Conservation (phyloP, 2,888 invertebrate genomes). For the Lithodes maja region DNA sequence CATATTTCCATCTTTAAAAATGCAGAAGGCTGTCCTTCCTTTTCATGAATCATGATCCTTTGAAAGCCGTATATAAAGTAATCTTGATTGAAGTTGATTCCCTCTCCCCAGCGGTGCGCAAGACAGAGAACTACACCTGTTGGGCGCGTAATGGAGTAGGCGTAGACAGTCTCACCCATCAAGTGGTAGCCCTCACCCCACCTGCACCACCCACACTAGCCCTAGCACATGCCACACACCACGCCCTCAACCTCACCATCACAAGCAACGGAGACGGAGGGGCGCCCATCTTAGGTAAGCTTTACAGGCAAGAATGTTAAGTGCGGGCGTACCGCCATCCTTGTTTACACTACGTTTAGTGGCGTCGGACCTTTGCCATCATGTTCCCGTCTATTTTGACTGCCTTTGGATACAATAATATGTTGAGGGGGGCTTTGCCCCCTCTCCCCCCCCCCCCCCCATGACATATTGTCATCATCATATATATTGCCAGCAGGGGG, state of each 20-base stretch:
- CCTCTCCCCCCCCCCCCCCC: no score
- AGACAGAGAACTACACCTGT: conserved; percentile 63
- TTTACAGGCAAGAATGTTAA: no score
- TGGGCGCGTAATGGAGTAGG: conserved; percentile 48
- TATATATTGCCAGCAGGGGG: no score
- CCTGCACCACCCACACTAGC: conserved; percentile 60
- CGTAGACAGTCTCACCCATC: conserved; percentile 52
- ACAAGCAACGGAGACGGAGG: conserved; percentile 50
- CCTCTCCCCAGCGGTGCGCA: conserved; percentile 35
- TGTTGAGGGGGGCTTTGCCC: no score
- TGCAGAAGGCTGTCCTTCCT: no score
- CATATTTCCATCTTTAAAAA: no score
- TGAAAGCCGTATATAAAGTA: not conserved
- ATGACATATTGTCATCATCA: no score
- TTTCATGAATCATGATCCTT: not conserved
- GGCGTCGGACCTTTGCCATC: no score
- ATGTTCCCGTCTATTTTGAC: no score
- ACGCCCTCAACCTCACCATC: conserved; percentile 61
- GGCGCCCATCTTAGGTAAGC: conserved; percentile 61
- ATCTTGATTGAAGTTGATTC: not conserved
- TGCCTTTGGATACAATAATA: no score
- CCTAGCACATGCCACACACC: not conserved
- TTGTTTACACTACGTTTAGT: no score
- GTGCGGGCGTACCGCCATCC: no score
- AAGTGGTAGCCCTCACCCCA: conserved; percentile 51